Conservation (phyloP, 2,113 vertebrate species). For the Recurvirostra avosetta region DNA sequence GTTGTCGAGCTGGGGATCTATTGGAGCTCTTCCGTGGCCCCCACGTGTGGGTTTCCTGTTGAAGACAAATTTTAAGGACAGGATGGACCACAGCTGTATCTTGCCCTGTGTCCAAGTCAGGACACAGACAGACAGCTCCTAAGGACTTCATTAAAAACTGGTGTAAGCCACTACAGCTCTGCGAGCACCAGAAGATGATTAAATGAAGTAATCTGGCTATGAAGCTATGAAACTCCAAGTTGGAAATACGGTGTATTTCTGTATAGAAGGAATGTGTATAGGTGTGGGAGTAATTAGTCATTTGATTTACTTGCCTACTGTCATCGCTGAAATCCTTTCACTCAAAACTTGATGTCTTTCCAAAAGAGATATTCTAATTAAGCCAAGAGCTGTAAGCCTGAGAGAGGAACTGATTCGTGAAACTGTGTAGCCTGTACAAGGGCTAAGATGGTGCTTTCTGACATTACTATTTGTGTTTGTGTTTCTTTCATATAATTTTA, state of each 20-base stretch:
- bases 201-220: background rate
- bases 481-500: background rate
- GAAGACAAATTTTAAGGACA: background rate
- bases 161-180: background rate
- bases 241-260: background rate
- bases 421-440: background rate
- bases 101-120: fast-evolving
- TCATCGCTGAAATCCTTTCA: background rate
- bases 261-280: background rate
- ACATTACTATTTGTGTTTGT: background rate
- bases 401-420: background rate
- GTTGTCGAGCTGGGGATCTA: background rate
- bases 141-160: background rate
- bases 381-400: background rate
- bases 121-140: background rate
- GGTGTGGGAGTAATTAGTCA: background rate
- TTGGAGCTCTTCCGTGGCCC: background rate
- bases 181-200: background rate
- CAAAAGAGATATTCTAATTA: background rate
- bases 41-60: background rate
- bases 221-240: background rate
- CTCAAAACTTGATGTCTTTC: conserved; percentile 1
- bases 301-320: background rate
- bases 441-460: background rate
- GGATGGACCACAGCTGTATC: background rate